Percentiles rank a stretch among this genome's conserved stretches.
Conservation (phyloP, 2,113 vertebrate species). For the Hiodon alosoides region DNA sequence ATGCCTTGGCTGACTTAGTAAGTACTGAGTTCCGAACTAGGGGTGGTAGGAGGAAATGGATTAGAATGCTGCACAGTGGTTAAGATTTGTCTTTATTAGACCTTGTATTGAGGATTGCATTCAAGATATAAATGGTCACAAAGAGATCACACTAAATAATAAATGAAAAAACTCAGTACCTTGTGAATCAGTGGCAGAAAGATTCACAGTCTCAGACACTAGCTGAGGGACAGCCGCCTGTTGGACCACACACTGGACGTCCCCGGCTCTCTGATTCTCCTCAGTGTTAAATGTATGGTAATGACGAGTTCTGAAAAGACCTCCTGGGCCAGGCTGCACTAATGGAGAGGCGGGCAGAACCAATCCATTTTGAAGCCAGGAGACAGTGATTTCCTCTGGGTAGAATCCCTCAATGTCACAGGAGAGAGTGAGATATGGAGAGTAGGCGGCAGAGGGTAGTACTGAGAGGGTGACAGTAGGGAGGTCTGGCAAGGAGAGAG, state of each 20-base stretch:
- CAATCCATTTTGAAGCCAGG: slow-evolving; percentile 59
- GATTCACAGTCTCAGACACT: slow-evolving; percentile 23
- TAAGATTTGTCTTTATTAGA: background rate
- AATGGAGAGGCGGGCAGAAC: slow-evolving; percentile 38
- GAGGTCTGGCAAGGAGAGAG: slow-evolving; percentile 41
- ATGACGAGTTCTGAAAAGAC: slow-evolving; percentile 49
- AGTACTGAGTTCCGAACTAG: slow-evolving; percentile 49
- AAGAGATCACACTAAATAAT: background rate
- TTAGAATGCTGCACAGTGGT: background rate
- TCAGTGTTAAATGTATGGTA: slow-evolving; percentile 54
- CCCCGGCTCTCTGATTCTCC: slow-evolving; percentile 44
- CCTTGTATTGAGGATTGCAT: background rate
- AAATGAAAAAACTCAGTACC: slow-evolving; percentile 33
- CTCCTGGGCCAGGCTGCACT: slow-evolving; percentile 43
- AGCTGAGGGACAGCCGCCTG: slow-evolving; percentile 47
- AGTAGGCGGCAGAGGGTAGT: slow-evolving; percentile 32
- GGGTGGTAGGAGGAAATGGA: background rate
- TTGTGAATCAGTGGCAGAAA: slow-evolving; percentile 44
- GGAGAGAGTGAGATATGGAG: slow-evolving; percentile 53
- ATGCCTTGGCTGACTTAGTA: slow-evolving; percentile 66
- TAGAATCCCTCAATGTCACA: slow-evolving; percentile 65
- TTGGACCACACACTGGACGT: slow-evolving; percentile 52
- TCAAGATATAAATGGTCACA: background rate
- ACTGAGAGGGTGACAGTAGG: slow-evolving; percentile 49
- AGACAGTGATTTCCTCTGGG: slow-evolving; percentile 55